Evolutionary conservation across 1,140 invertebrate species (phyloP), one percentile per base, ranked within the genome.

Genomic region (Heliothis subflexa): DNA sequence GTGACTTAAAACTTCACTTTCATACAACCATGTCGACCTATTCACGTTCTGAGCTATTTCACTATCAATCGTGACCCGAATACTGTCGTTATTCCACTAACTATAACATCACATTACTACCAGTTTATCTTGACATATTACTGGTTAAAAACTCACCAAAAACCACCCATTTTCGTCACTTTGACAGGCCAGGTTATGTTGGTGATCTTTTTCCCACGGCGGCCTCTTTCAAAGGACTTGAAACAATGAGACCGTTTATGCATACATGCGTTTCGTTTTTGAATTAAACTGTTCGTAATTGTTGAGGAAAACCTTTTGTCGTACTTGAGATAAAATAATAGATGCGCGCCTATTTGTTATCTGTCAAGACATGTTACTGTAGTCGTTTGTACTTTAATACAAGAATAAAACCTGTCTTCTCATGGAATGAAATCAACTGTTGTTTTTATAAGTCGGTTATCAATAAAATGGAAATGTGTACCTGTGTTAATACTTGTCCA

Each of bases 241-340:
- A 54, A 54, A 54, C 52, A 54, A 54, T 54, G 52, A 16, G 7
- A 54, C 16, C 52, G 52, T 16, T 54, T 54, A 54, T 54, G 16
- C 52, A 54, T 54, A 54, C 52, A 54, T 54, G 52, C 52, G 13
- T 54, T n/a, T 54, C 16, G n/a, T 16, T 16, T 54, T 54, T 54
- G 52, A 54, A 54, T 54, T 54, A 54, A 54, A 54, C 52, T 54
- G 52, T 54, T 54, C 52, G 52, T 18, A 16, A 16, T 54, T n/a
- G 52, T 16, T 9, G 7, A 54, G 52, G 3, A 9, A 54, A 54
- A 54, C 14, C n/a, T 16, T 54, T 54, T 54, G 52, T 54, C 7
- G 52, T 16, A 4, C 7, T 16, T 54, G 1, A 54, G 14, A 54
- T 54, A 40, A 40, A 40, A 40, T 40, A 40, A 40, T 40, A 40